Base-by-base conservation (phyloP, 2,797 vertebrate genomes). In the Pteronotus mesoamericanus region DNA sequence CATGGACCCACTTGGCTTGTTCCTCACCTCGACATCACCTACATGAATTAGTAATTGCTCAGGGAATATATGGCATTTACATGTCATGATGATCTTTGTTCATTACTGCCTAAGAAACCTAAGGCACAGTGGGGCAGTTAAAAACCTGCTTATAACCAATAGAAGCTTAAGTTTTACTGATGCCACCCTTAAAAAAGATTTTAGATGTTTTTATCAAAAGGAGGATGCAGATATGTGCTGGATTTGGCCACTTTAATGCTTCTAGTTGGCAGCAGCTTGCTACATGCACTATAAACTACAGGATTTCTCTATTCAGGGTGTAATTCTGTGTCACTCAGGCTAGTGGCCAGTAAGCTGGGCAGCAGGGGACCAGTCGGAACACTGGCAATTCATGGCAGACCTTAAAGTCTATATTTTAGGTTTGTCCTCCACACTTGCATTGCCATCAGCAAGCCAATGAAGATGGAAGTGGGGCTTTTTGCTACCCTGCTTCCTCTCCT, bases 11-110 rank as follows among this genome's bases (percentile, higher is more conserved):
- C 59, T 85, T 53, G 59, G 84, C 91, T 93, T 88, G 51, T 85
- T 95, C 51, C 14, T 94, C 91, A 77, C 92, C 88, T 91, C 78
- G 26, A 16, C 3, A 3, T 95, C 86, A 94, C 89, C 61, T 93
- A 51, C 32, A 59, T 26, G 79, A 77, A 83, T 77, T 86, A 55
- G 44, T 85, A 87, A 95, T 94, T 96, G 79, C 46, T 90, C 37
- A 59, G 66, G 37, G 34, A 80, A 74, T 83, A 82, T 51, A 48
- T 48, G 48, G 22, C 48, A 85, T 82, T 89, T 87, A 68, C 11
- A 32, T 85, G 48, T 74, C 34, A 85, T 53, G 37, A 53, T 6
- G 37, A 34, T 75, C 68, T 77, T 89, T 93, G 86, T 34, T 26
- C 19, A 19, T 57, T 46, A 55, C 34, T 32, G 8, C 77, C 71